These are phyloP conservation scores for Dromaius novaehollandiae DNA, from an alignment of 2,113 vertebrate species.

Conservation along the genomic window DNA sequence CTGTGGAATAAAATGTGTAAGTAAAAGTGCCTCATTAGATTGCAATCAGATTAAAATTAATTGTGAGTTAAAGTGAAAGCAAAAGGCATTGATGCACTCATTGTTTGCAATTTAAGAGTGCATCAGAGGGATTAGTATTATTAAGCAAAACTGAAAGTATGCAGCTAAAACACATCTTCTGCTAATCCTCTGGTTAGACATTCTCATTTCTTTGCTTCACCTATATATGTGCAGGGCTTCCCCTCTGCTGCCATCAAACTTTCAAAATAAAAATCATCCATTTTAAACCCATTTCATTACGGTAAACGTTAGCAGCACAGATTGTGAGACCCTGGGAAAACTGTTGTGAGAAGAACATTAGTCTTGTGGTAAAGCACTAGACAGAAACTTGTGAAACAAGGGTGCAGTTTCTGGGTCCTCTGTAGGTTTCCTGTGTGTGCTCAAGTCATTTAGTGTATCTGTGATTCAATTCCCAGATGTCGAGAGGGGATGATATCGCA, in stretches of 20 bases:
- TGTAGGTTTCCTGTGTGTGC: not conserved
- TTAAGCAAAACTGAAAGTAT: slow-evolving; percentile 31
- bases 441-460: not conserved
- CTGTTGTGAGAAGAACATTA: not conserved
- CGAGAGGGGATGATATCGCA: not conserved
- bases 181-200: not conserved
- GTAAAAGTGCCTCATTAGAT: not conserved
- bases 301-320: not conserved
- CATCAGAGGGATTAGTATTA: not conserved
- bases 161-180: not conserved
- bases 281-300: not conserved
- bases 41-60: not conserved
- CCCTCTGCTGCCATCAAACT: not conserved
- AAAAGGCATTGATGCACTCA: not conserved
- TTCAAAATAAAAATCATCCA: not conserved
- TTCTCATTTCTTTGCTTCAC: slow-evolving; percentile 20
- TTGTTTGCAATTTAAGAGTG: not conserved
- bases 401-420: not conserved
- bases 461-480: not conserved
- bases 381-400: not conserved
- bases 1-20: not conserved
- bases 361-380: not conserved
- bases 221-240: not conserved
- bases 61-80: slow-evolving; percentile 21
- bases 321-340: not conserved